These are phyloP conservation scores for Smittia sp. DNA, from an alignment of 2,888 invertebrate species.

Conservation along the genomic window DNA sequence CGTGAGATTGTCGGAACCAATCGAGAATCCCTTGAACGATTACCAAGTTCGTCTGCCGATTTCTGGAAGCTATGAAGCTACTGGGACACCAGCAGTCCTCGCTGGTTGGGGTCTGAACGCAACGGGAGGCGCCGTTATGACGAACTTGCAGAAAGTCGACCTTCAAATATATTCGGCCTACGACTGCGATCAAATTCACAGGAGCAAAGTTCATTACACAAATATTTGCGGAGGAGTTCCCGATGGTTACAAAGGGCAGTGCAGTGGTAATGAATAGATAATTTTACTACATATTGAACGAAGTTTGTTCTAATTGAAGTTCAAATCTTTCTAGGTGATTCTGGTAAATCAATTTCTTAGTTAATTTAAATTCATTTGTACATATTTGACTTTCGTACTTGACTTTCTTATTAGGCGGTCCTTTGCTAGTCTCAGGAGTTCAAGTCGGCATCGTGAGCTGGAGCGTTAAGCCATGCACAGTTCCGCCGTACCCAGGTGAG, in stretches of 20 bases:
- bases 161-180: conserved; percentile 44
- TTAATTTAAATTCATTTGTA: conserved; percentile 37
- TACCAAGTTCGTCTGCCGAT: conserved; percentile 5
- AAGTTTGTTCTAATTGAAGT: neutral
- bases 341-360: conserved; percentile 46
- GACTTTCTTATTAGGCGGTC: neutral
- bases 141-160: conserved; percentile 45
- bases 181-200: conserved; percentile 44
- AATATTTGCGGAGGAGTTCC: conserved; percentile 47
- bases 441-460: conserved; percentile 34
- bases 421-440: conserved; percentile 7
- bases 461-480: conserved; percentile 14
- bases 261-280: conserved; percentile 45
- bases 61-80: neutral
- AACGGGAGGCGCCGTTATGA: conserved; percentile 43
- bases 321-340: conserved; percentile 37
- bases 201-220: conserved; percentile 42
- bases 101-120: conserved; percentile 11
- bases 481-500: conserved; percentile 1
- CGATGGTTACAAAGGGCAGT: conserved; percentile 48
- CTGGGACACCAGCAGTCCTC: conserved; percentile 31
- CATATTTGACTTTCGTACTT: neutral
- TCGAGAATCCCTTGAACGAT: conserved; percentile 42
- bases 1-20: conserved; percentile 47
- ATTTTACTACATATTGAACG: no score